Base-by-base conservation (phyloP, 2,888 invertebrate species). In the Proisotoma minuta region DNA sequence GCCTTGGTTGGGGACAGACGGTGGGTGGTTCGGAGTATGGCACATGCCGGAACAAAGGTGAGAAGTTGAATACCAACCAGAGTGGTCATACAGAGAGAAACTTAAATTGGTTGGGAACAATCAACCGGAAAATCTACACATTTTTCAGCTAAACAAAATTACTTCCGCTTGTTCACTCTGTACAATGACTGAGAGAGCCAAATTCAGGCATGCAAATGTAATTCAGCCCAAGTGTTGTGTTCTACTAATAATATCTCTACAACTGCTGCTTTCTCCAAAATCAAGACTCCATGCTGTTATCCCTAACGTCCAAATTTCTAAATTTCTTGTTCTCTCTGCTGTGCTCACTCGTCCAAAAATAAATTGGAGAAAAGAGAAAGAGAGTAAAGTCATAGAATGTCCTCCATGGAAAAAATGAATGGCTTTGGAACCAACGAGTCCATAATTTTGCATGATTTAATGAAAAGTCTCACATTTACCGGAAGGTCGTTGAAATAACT, bases 41-140 rank as follows among this genome's bases (percentile, higher is more conserved):
- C 66, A 66, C 61, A 52, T 48, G 54, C 39, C 52, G 34, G 34
- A 40, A 59, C 39, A 54, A 66, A 68, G 65, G 70, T 68, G 70
- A 63, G 65, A n/a, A 15, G 34, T 60, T 69, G 62, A 63, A 67
- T 70, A 60, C 54, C 52, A n/a, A n/a, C n/a, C n/a, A 60, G 65
- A 68, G 69, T 71, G 71, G 68, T 71, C 71, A 71, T 69, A 69
- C 65, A 62, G 71, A 63, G 69, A n/a, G n/a, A n/a, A n/a, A n/a
- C n/a, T n/a, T 62, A 64, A 57, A 57, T 59, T 63, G 61, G 62
- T 57, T 53, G 60, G 58, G 67, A 56, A 71, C 68, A 69, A 69
- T 69, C 69, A 69, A 57, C 63, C 67, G 69, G 63, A 65, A 71
- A 69, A 71, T 64, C 53, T 47, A 66, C 63, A 54, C 65, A 65